These are phyloP conservation scores for Homalodisca vitripennis DNA, from an alignment of 1,140 invertebrate species.

Conservation along the genomic window DNA sequence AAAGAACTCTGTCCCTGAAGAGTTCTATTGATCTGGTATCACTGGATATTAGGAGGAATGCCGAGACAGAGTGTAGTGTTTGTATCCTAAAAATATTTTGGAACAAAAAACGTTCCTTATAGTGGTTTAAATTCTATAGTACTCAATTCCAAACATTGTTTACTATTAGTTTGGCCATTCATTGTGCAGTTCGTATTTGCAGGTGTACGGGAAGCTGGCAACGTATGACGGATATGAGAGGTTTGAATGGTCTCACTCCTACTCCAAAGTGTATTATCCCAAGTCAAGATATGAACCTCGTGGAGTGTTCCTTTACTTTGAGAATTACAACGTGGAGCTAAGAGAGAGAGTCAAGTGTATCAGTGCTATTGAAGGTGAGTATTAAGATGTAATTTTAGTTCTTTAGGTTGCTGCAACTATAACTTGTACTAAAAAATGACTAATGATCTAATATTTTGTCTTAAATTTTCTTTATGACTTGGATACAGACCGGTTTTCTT, in stretches of 20 bases:
- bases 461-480: too few relatives aligned
- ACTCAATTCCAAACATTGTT: too few relatives aligned
- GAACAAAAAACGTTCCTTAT: too few relatives aligned
- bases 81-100: too few relatives aligned
- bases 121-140: too few relatives aligned
- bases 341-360: conserved; percentile 95
- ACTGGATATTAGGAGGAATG: too few relatives aligned
- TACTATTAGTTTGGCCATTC: background rate
- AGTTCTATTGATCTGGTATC: too few relatives aligned
- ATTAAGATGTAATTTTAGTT: too few relatives aligned
- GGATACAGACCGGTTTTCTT: too few relatives aligned
- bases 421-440: background rate
- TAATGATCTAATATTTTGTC: too few relatives aligned
- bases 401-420: background rate
- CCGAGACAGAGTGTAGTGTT: too few relatives aligned
- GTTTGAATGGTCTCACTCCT: conserved; percentile 95
- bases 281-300: conserved; percentile 83
- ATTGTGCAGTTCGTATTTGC: conserved; percentile 34
- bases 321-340: conserved; percentile 96
- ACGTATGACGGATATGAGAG: conserved; percentile 65
- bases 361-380: conserved; percentile 75
- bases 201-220: conserved; percentile 75
- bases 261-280: conserved; percentile 87
- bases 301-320: conserved; percentile 93
- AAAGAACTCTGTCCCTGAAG: too few relatives aligned